phyloP scores from a whole-genome alignment of 2,113 vertebrate species.

The Scopus umbretta region DNA sequence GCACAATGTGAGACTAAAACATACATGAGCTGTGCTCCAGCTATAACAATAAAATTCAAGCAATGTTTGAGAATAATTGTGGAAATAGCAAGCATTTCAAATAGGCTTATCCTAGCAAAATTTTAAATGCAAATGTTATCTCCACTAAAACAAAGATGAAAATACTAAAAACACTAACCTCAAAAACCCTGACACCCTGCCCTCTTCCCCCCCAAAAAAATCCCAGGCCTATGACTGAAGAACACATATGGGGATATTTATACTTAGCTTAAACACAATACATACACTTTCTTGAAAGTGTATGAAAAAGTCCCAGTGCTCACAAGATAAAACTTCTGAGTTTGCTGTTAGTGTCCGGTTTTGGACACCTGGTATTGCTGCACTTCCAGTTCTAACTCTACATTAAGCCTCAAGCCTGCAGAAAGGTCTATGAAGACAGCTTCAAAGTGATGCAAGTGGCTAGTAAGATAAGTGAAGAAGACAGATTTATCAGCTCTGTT shows the following conservation, averaged over 20 bases:
- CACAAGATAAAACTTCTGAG: not conserved
- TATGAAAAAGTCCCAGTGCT: not conserved
- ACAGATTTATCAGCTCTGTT: not conserved
- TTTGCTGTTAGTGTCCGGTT: not conserved
- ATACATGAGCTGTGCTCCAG: not conserved
- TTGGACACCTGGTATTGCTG: not conserved
- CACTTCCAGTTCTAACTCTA: not conserved
- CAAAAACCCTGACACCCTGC: not conserved
- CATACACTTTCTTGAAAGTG: not conserved
- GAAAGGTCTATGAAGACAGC: not conserved
- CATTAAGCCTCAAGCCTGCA: not conserved
- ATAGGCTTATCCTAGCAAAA: not conserved
- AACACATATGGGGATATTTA: not conserved
- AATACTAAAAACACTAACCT: not conserved
- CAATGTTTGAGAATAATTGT: not conserved
- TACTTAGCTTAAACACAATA: not conserved
- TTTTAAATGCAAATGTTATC: not conserved
- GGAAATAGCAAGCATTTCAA: not conserved
- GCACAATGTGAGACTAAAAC: not conserved
- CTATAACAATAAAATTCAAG: not conserved
- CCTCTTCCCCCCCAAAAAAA: not conserved
- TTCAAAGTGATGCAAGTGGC: not conserved
- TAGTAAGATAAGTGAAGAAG: not conserved
- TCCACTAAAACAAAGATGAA: not conserved
- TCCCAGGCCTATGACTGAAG: not conserved